Evolutionary conservation across 2,888 invertebrate genomes (phyloP).

Genomic region (Lydus trimaculatus): DNA sequence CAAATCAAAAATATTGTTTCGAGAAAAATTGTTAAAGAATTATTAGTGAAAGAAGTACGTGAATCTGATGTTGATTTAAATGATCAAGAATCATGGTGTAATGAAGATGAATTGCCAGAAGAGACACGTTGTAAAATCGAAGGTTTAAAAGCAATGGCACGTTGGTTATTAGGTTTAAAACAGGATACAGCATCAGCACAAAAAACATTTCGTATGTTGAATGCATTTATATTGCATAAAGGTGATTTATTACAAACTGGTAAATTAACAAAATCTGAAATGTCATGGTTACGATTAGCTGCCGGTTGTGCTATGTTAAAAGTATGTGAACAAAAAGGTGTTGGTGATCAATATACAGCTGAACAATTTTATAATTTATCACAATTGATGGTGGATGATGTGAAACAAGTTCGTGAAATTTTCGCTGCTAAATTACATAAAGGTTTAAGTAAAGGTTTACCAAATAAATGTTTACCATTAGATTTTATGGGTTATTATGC

Average conservation of each 20-base stretch:
- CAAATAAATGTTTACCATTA: constrained; percentile 89
- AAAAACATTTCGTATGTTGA: constrained; percentile 93
- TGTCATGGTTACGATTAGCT: constrained; percentile 90
- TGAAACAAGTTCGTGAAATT: constrained; percentile 74
- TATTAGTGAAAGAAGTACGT: constrained; percentile 80
- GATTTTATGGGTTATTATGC: constrained; percentile 88
- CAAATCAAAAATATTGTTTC: constrained; percentile 95
- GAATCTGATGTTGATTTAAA: constrained; percentile 60
- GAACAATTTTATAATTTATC: constrained; percentile 96
- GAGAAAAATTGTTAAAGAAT: constrained; percentile 93
- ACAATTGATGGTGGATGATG: constrained; percentile 86
- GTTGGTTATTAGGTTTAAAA: constrained; percentile 93
- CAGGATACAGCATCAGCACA: constrained; percentile 87
- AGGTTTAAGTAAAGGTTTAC: constrained; percentile 76
- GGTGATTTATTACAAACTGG: constrained; percentile 72
- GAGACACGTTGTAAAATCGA: constrained; percentile 93
- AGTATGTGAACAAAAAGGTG: constrained; percentile 96
- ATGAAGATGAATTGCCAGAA: constrained; percentile 85
- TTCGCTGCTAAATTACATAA: constrained; percentile 94
- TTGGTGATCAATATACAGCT: constrained; percentile 92
- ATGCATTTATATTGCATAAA: constrained; percentile 92
- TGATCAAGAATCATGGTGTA: constrained; percentile 71
- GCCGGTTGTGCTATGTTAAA: constrained; percentile 97
- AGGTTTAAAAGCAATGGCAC: constrained; percentile 94
- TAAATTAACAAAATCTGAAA: constrained; percentile 82